Conservation (phyloP, 2,797 vertebrate species). For the Triplophysa bombifrons region DNA sequence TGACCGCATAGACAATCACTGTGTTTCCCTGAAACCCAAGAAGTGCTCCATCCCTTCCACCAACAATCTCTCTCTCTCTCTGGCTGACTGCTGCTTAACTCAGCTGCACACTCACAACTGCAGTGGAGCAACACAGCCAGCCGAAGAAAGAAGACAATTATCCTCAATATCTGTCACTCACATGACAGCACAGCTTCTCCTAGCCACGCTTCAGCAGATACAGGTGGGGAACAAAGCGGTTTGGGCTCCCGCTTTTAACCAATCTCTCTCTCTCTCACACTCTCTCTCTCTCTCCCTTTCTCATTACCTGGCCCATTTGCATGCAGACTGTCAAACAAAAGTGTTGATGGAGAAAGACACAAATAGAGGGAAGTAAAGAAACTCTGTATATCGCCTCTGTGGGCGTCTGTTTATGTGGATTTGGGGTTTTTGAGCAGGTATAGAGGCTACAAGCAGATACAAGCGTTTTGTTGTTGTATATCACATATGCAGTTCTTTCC, state of each 20-base stretch:
- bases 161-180: slow-evolving; percentile 63
- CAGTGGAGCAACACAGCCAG: slow-evolving; percentile 54
- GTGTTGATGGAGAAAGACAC: slow-evolving; percentile 50
- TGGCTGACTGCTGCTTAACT: slow-evolving; percentile 54
- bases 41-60: slow-evolving; percentile 41
- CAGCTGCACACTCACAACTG: slow-evolving; percentile 54
- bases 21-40: slow-evolving; percentile 38
- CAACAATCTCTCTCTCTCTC: slow-evolving; percentile 3
- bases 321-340: slow-evolving; percentile 58
- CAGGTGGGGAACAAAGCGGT: slow-evolving; percentile 61
- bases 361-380: slow-evolving; percentile 45
- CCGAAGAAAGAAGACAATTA: slow-evolving; percentile 60
- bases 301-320: slow-evolving; percentile 61
- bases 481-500: slow-evolving; percentile 19
- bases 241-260: slow-evolving; percentile 56
- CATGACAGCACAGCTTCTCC: slow-evolving; percentile 58
- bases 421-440: slow-evolving; percentile 4
- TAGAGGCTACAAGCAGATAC: slow-evolving; percentile 14
- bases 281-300: slow-evolving; percentile 42
- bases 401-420: slow-evolving; percentile 32
- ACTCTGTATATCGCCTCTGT: slow-evolving; percentile 33
- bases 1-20: slow-evolving; percentile 40
- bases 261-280: slow-evolving; percentile 46
- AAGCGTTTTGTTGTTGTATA: slow-evolving; percentile 13
- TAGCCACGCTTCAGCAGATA: slow-evolving; percentile 57